Conservation (phyloP, 2,113 vertebrate species). For the Poeciliopsis prolifica region DNA sequence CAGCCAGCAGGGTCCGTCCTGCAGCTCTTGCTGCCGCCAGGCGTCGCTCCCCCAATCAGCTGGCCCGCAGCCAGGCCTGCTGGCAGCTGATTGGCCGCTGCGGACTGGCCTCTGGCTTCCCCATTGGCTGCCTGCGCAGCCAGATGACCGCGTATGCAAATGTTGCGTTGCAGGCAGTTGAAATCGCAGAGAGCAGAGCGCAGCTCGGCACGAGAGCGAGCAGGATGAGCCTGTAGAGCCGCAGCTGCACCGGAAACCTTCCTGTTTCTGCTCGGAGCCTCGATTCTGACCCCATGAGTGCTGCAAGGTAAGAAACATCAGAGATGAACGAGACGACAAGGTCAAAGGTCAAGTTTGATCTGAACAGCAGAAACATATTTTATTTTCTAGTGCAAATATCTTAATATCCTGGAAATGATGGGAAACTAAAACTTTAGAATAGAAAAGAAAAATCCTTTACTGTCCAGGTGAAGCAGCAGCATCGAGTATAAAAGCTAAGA, state of each 20-base stretch:
- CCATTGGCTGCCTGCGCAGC: constrained; percentile 48
- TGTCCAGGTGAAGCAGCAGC: no score
- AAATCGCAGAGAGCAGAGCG: constrained; percentile 53
- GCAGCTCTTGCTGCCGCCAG: constrained; percentile 45
- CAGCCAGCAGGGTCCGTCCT: constrained; percentile 64
- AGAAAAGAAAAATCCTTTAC: no score
- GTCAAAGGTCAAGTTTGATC: neutral
- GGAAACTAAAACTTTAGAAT: no score
- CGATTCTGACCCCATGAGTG: constrained; percentile 51
- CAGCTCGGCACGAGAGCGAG: constrained; percentile 11
- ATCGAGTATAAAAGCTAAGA: no score
- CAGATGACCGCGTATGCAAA: constrained; percentile 67
- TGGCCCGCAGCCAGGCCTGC: constrained; percentile 22
- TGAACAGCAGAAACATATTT: neutral
- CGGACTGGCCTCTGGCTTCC: neutral
- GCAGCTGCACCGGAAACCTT: neutral
- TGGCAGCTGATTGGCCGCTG: constrained; percentile 38
- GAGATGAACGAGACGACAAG: neutral
- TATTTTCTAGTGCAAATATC: no score
- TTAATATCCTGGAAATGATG: no score
- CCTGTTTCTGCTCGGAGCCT: neutral
- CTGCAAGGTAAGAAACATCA: constrained; percentile 54
- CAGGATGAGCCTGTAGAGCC: constrained; percentile 27
- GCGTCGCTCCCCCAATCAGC: constrained; percentile 41
- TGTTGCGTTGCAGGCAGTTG: constrained; percentile 48